Conservation (phyloP, 2,113 vertebrate genomes). For the Antechinus stuartii region DNA sequence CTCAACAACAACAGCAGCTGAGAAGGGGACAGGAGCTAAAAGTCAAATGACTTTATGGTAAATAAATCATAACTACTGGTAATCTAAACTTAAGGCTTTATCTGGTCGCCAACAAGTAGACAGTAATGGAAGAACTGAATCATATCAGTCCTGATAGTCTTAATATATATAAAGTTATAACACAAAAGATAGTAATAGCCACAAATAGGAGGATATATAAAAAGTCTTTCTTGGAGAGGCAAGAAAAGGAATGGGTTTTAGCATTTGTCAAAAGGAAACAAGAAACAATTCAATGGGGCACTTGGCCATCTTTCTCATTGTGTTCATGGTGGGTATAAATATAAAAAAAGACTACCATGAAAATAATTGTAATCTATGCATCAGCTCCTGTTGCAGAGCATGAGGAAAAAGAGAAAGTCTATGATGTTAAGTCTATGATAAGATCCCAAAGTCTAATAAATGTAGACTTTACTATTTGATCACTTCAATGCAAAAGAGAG, state of each 20-base stretch:
- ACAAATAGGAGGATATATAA: not conserved
- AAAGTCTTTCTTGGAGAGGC: not conserved
- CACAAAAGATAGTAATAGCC: not conserved
- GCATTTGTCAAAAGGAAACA: not conserved
- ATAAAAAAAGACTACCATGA: not conserved
- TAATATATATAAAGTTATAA: not conserved
- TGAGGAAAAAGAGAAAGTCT: not conserved
- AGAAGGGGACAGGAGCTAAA: not conserved
- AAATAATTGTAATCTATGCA: not conserved
- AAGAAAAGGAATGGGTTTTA: not conserved
- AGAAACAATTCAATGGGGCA: not conserved
- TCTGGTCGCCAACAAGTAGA: not conserved
- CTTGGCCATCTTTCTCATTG: not conserved
- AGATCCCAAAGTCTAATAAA: not conserved
- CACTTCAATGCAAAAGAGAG: not conserved
- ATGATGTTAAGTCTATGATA: not conserved
- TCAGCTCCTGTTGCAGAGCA: not conserved
- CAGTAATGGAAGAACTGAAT: not conserved
- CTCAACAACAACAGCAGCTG: not conserved
- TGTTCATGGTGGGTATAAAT: not conserved
- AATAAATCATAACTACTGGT: not conserved
- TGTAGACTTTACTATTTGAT: not conserved
- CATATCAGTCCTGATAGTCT: not conserved
- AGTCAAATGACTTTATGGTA: not conserved
- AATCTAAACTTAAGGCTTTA: not conserved